Base-by-base conservation (phyloP, 1,140 invertebrate genomes). In the Apis florea region DNA sequence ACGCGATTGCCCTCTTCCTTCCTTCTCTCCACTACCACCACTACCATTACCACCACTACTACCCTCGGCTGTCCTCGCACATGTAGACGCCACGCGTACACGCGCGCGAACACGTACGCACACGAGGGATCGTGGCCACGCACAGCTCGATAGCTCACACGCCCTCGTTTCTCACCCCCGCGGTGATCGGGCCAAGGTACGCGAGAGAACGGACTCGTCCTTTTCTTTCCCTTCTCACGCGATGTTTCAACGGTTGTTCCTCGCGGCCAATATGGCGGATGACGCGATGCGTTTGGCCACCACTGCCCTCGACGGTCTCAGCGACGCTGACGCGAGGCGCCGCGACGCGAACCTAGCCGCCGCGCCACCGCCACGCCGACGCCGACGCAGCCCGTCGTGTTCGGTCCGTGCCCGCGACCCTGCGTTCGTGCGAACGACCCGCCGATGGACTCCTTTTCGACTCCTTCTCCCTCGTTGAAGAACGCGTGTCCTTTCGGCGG, bases 381-480 rank as follows among this genome's bases (percentile, higher is more conserved):
- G 79, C 74, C 83, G 66, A 75, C 82, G 73, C 85, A 81, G 83
- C 84, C 80, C 83, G 72, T 73, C 83, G 76, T 79, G 13, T 74
- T 21, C 54, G 58, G 61, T 53, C 77, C 73, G 40, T 63, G 76
- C 82, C 76, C 81, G 78, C 85, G 89, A 87, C 89, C 88, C 86
- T 86, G 86, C 86, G 87, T 86, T 86, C 87, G 87, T 86, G 87
- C 87, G 87, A 90, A 82, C 85, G 83, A 83, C 82, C 87, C 84
- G 72, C 51, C n/a, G 56, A 81, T 79, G 66, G 56, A 78, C n/a
- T 72, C 49, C 17, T 10, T 40, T 53, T 19, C 53, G 21, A 3
- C 17, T 26, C 13, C 40, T 53, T 6, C 24, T 1, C n/a, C 58
- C 26, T 17, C 26, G 11, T 21, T 53, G 31, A 31, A 31, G 31